Base-by-base conservation (phyloP, 2,797 vertebrate genomes). In the Muscicapa striata region DNA sequence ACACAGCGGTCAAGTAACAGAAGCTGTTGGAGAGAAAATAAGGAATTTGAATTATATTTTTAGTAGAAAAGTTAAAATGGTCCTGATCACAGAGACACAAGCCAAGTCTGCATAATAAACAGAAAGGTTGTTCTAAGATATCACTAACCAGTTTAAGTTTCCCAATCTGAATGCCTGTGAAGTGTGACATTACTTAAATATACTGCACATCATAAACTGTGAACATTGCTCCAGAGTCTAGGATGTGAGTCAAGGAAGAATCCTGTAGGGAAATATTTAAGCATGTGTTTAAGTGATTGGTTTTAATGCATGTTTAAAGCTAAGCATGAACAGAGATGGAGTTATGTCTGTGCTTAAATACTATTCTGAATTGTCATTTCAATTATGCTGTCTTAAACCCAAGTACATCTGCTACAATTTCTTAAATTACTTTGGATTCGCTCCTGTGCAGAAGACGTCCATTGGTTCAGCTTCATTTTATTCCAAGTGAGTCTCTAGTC, bases 301-400 rank as follows among this genome's bases (percentile, higher is more conserved):
- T 83, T 93, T 92, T 91, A 97, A 95, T 45, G 45, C 26, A n/a
- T 49, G 36, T 81, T 84, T 94, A 87, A 93, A 88, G 67, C 57
- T 70, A 61, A 84, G 49, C 32, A 34, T 69, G 87, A 92, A 54
- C 57, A 80, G 61, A 75, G 29, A 83, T 62, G 49, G 46, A 87
- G 68, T 75, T 87, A 94, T 46, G 20, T 72, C 75, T 95, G 61
- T 78, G 54, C 36, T 94, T 95, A 96, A 97, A 83, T 66, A 87
- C 82, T 81, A 84, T 72, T 54, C 49, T 57, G 70, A 93, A 94
- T 87, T 92, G 15, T 46, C 40, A 32, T 78, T 73, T 86, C 49
- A 78, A 87, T 93, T 94, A 91, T 7, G 34, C 17, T 87, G 23
- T 61, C 55, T 89, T 69, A 93, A 94, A 90, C 24, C 43, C 58